A percentile compares a stretch with the other conserved stretches of the same genome.
Evolutionary conservation across 2,113 vertebrate genomes (phyloP).

Genomic region (Esox niger): DNA sequence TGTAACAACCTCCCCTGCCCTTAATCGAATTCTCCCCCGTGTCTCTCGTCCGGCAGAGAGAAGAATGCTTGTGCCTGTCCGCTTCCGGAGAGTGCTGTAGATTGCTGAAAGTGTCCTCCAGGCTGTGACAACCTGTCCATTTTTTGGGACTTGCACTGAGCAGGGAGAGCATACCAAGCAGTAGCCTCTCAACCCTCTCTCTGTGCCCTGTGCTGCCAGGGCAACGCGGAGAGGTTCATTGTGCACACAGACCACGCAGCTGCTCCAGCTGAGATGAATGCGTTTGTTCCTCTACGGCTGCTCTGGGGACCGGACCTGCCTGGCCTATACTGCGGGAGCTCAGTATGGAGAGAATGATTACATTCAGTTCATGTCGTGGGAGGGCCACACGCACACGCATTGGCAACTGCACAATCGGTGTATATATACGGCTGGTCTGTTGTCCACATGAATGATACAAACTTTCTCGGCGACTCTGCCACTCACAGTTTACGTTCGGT

Average conservation of each 20-base stretch:
- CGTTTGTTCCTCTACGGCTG: conserved; percentile 46
- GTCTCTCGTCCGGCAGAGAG: too few species aligned
- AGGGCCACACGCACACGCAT: conserved; percentile 15
- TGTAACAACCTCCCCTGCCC: too few species aligned
- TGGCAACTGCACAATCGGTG: conserved; percentile 4
- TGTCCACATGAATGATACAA: not conserved
- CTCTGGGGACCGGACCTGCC: conserved; percentile 44
- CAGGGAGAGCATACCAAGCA: conserved; percentile 66
- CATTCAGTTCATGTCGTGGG: conserved; percentile 73
- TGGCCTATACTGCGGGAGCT: conserved; percentile 57
- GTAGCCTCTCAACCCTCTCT: conserved; percentile 52
- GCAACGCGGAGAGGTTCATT: conserved; percentile 47
- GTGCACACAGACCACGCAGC: conserved; percentile 59
- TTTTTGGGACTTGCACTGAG: conserved; percentile 43
- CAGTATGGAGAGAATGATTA: conserved; percentile 66
- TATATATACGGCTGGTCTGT: not conserved
- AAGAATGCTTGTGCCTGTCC: too few species aligned
- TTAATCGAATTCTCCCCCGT: too few species aligned
- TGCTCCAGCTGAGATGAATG: conserved; percentile 62
- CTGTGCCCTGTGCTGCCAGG: conserved; percentile 52
- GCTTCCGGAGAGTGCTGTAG: conserved; percentile 24
- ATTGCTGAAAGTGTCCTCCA: conserved; percentile 34
- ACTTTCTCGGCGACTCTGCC: too few species aligned
- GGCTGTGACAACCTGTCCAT: conserved; percentile 34
- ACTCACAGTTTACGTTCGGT: too few species aligned